A percentile compares a stretch with the other conserved stretches of the same genome.
Conservation (phyloP, 2,113 vertebrate species). For the Pomatorhinus ruficollis region DNA sequence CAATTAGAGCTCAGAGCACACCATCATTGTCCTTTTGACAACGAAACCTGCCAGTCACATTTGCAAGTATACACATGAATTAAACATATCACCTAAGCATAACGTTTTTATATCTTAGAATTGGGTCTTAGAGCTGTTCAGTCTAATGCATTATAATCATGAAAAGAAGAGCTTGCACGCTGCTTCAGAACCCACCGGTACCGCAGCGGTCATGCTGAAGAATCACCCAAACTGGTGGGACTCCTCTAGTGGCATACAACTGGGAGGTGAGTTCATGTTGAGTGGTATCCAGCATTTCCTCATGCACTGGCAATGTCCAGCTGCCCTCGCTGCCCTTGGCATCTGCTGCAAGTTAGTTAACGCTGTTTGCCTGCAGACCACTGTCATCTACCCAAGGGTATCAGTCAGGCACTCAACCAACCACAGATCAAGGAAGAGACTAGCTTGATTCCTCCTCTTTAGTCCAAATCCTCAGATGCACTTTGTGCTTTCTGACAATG, state of each 20-base stretch:
- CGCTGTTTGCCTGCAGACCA: background rate
- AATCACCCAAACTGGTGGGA: background rate
- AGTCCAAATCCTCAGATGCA: background rate
- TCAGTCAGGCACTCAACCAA: background rate
- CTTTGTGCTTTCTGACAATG: background rate
- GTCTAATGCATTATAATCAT: background rate
- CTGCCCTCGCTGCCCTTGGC: background rate
- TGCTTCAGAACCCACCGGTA: background rate
- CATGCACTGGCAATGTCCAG: background rate
- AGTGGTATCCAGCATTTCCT: background rate
- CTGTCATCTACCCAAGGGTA: background rate
- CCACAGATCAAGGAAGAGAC: background rate
- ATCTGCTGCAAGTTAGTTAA: background rate
- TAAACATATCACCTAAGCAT: constrained; percentile 20
- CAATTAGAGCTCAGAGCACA: background rate
- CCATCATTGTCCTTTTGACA: background rate
- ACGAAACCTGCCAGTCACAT: constrained; percentile 28
- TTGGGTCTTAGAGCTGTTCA: background rate
- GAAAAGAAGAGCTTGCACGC: background rate
- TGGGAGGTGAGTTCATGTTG: background rate
- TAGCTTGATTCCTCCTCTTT: background rate
- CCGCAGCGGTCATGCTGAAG: background rate
- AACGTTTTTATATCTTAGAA: background rate
- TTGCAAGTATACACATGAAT: constrained; percentile 2
- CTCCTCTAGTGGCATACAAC: background rate